Percentiles rank a stretch among this genome's conserved stretches.
Evolutionary conservation across 2,888 invertebrate genomes (phyloP).

Genomic region (Pandemis cinnamomeana): DNA sequence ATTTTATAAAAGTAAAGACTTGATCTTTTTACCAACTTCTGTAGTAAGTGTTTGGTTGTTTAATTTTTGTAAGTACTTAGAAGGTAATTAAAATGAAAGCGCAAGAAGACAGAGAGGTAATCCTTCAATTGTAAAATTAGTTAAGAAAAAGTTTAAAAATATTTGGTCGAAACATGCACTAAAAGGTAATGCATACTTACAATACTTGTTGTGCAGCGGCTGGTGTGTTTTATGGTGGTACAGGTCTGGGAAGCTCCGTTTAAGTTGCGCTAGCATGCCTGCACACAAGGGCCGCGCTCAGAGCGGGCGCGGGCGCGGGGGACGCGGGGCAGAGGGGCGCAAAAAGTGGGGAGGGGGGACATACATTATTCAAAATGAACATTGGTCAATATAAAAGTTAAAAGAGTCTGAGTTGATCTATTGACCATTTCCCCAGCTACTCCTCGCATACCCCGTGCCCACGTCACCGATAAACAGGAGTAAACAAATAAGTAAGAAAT

Average conservation of each 20-base stretch:
- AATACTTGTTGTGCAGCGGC: slow-evolving; percentile 90
- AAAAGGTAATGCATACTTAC: slow-evolving; percentile 78
- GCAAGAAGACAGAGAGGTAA: slow-evolving; percentile 4
- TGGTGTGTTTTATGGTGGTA: slow-evolving; percentile 91
- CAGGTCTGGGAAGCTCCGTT: slow-evolving; percentile 94
- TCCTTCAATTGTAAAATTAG: slow-evolving; percentile 1
- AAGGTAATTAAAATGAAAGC: slow-evolving; percentile 1
- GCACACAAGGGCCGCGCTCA: slow-evolving; percentile 86
- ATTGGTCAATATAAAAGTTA: background rate
- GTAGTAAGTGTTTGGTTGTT: background rate
- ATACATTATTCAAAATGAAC: background rate
- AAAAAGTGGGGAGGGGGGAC: slow-evolving; percentile 43
- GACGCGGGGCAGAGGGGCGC: slow-evolving; percentile 50
- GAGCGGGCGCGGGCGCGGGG: slow-evolving; percentile 70
- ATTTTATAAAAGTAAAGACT: background rate
- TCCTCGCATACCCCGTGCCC: slow-evolving; percentile 55
- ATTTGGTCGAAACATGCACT: slow-evolving; percentile 60
- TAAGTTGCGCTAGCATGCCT: slow-evolving; percentile 95
- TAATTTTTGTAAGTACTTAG: background rate
- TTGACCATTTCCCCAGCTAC: slow-evolving; percentile 2
- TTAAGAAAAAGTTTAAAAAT: slow-evolving; percentile 13
- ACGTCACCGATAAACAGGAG: slow-evolving; percentile 66
- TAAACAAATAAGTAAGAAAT: slow-evolving; percentile 66
- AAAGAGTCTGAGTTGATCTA: background rate
- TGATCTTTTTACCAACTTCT: background rate